Evolutionary conservation across 2,113 vertebrate genomes (phyloP), one percentile per base, ranked within the genome.

Genomic region (Phrynocephalus versicolor): DNA sequence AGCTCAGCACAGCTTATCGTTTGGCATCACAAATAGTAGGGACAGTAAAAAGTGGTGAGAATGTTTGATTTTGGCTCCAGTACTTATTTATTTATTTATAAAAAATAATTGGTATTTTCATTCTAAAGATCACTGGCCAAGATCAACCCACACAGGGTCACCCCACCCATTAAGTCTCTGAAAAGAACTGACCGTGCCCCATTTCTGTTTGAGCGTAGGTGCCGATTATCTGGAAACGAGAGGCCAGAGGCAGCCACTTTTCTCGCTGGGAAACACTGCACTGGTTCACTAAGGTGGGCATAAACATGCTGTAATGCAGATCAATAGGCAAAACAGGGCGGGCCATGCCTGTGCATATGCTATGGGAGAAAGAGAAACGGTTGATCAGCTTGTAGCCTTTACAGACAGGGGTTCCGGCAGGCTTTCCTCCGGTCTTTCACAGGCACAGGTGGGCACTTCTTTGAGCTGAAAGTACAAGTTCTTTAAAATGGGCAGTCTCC

Each of bases 141-240:
- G 91, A 83, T 92, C 60, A 91, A 41, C 90, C 79, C 78, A 83
- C 72, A 89, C 58, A 91, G 87, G 89, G 91, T 88, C 33, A 92
- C 93, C 94, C 94, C 88, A n/a, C n/a, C n/a, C n/a, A n/a, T n/a
- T 27, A 35, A 75, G 90, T 91, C 91, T 89, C 93, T 89, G 80
- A 82, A 70, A 84, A 91, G 82, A 94, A 99, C 98, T 99, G 96
- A 99, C 99, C 98, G 95, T 99, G 99, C 92, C 98, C 99, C 96
- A 99, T 71, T 92, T 99, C 99, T 85, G 98, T 99, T 95, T 99
- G 98, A 92, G 97, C 98, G 92, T 99, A 99, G 88, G 98, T 99
- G 96, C 99, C 98, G 93, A 98, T 51, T 93, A 94, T 97, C 94
- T 96, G 89, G 93, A 95, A 94, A 92, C 93, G 96, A 88, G 64